Evolutionary conservation across 2,888 invertebrate species (phyloP), one percentile per base, ranked within the genome.

Genomic region (Lampropteryx suffumata): DNA sequence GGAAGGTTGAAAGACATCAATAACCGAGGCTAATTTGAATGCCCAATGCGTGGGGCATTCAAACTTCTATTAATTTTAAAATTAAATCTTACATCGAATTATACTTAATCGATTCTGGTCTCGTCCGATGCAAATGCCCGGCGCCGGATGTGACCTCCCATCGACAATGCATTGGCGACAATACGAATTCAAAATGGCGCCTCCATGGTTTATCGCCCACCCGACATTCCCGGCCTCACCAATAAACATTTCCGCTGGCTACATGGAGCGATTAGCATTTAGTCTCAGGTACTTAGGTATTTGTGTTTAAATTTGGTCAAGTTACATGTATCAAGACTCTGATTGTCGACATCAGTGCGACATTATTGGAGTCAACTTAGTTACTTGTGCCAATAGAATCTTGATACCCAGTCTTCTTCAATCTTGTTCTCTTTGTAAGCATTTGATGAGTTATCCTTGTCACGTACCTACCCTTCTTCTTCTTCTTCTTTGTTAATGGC

Each of bases 91-190:
- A 60, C 51, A 69, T 69, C 62, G 55, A 64, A 65, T 68, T 71
- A 64, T 72, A 74, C 71, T 57, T 66, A 71, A 82, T 83, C 67
- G 74, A 88, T 88, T 83, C 88, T 62, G 49, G 73, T 73, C 84
- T 80, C 85, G 89, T 86, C 62, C 70, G 71, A 88, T 87, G 86
- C 80, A 85, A 87, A 89, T 88, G 85, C 64, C 76, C 80, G 89
- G 89, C 90, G 90, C 90, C 89, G 89, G 89, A 88, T 80, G 74
- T 67, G 77, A 88, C 89, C 89, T 83, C 87, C 86, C 89, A 84
- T 75, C 65, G 74, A 77, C 82, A 80, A 73, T 76, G 79, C 79
- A 77, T 77, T 73, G 77, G 72, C 75, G 80, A 80, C 82, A 81
- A 81, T 79, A 75, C 73, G 62, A 73, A 82, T 83, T 73, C 86